Percentiles rank a stretch among this genome's conserved stretches.
These are phyloP conservation scores for Trichopoda pennipes DNA, from an alignment of 2,888 invertebrate species.

Conservation along the genomic window DNA sequence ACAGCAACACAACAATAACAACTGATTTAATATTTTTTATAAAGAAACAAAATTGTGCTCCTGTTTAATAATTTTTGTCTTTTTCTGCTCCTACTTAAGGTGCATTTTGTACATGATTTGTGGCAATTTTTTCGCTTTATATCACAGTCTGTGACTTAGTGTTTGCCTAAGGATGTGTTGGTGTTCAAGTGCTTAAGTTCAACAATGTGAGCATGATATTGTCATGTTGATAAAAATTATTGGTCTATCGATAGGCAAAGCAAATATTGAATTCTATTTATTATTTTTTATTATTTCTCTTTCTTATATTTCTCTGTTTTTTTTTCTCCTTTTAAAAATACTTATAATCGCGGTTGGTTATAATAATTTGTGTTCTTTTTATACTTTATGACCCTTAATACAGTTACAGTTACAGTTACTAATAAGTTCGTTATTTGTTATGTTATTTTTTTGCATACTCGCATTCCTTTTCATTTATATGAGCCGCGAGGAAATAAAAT, in stretches of 20 bases:
- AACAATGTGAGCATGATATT: slow-evolving; percentile 49
- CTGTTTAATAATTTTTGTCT: slow-evolving; percentile 20
- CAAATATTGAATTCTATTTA: slow-evolving; percentile 30
- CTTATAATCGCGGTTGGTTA: not conserved
- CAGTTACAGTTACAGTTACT: too few species aligned
- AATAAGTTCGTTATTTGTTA: too few species aligned
- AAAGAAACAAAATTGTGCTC: slow-evolving; percentile 13
- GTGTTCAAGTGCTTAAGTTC: slow-evolving; percentile 13
- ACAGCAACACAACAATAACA: not conserved
- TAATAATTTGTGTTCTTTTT: too few species aligned
- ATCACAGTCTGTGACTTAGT: not conserved
- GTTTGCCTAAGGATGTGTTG: not conserved
- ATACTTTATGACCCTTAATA: too few species aligned
- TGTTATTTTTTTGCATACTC: too few species aligned
- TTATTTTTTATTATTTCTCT: not conserved
- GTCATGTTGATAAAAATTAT: slow-evolving; percentile 56
- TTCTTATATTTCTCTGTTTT: not conserved
- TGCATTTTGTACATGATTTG: slow-evolving; percentile 56
- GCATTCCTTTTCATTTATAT: too few species aligned
- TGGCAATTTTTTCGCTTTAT: slow-evolving; percentile 22
- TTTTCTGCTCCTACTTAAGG: not conserved
- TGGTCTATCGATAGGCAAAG: slow-evolving; percentile 49
- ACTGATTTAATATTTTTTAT: slow-evolving; percentile 23
- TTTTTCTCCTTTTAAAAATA: not conserved
- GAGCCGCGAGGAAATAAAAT: too few species aligned